A percentile compares a stretch with the other conserved stretches of the same genome.
Evolutionary conservation across 2,797 vertebrate genomes (phyloP).

Genomic region (Telmatherina bonti): DNA sequence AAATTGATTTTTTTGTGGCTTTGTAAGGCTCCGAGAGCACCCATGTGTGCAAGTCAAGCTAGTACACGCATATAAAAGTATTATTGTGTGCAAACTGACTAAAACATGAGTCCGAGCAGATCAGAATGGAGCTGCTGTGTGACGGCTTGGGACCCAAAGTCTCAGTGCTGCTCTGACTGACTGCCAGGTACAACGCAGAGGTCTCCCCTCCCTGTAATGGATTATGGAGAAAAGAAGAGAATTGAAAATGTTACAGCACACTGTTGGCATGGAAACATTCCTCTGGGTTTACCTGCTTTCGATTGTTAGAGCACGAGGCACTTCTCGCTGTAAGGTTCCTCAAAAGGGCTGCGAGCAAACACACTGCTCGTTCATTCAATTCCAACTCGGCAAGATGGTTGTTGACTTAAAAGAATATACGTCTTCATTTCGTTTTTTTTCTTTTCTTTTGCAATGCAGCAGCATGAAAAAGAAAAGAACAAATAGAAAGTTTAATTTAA

Average conservation of each 20-base stretch:
- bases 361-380: constrained; percentile 33
- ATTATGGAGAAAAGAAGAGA: constrained; percentile 67
- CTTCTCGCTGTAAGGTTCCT: constrained; percentile 46
- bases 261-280: constrained; percentile 82
- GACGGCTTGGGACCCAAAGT: constrained; percentile 26
- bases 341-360: too few relatives aligned
- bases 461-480: background rate
- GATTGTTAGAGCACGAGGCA: constrained; percentile 56
- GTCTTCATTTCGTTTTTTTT: too few relatives aligned
- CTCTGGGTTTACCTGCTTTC: constrained; percentile 68
- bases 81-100: constrained; percentile 7
- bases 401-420: too few relatives aligned
- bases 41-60: constrained; percentile 3
- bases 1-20: constrained; percentile 25
- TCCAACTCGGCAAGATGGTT: constrained; percentile 17
- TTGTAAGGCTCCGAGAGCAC: constrained; percentile 4
- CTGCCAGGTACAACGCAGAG: constrained; percentile 36
- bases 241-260: constrained; percentile 59
- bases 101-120: constrained; percentile 25
- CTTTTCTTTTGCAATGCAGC: too few relatives aligned
- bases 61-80: constrained; percentile 18
- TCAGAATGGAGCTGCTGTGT: constrained; percentile 13
- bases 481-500: too few relatives aligned
- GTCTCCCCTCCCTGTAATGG: constrained; percentile 61
- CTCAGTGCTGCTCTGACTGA: constrained; percentile 39